Evolutionary conservation across 2,888 invertebrate genomes (phyloP), one percentile per base, ranked within the genome.

Genomic region (Drosophila sordidapex): DNA sequence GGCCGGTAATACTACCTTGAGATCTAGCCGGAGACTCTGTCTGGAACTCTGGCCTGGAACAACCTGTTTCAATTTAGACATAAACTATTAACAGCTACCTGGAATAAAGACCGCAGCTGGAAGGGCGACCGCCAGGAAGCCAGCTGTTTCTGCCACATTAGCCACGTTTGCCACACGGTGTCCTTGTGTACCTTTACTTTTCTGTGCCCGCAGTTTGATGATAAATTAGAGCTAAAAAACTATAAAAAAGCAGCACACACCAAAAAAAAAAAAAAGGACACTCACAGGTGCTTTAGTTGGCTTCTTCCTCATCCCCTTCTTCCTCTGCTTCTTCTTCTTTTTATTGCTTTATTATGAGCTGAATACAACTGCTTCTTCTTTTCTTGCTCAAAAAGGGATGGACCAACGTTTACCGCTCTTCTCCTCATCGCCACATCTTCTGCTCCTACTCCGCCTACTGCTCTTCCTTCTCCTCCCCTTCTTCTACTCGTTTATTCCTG

Each of bases 61-160:
- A 90, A 86, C 85, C 85, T 86, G 85, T 82, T 90, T 90, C 90
- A 90, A 86, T 86, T 86, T 90, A 90, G 88, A 63, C 85, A 86
- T 88, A 90, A 87, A 77, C 90, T 83, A 72, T 68, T 82, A 68
- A 64, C 49, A 57, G 60, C 64, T 56, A 60, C 63, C 74, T 64
- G 51, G 33, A 25, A 38, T 25, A 40, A 46, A 54, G 59, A 76
- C 76, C 72, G 75, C 82, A 81, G 79, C 70, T 57, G 67, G 71
- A 67, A 35, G 48, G 49, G n/a, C n/a, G 29, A 36, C 60, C 43
- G 85, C 57, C 87, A 88, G 87, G 81, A 86, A 90, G 89, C 89
- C 85, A 90, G 87, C 89, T 88, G 90, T 81, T 86, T 67, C 25
- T 46, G 15, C 46, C 46, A 46, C 79, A 51, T 29, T 27, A 8